These are phyloP conservation scores for Trichonephila clavata DNA, from an alignment of 1,140 invertebrate genomes.

Conservation along the genomic window DNA sequence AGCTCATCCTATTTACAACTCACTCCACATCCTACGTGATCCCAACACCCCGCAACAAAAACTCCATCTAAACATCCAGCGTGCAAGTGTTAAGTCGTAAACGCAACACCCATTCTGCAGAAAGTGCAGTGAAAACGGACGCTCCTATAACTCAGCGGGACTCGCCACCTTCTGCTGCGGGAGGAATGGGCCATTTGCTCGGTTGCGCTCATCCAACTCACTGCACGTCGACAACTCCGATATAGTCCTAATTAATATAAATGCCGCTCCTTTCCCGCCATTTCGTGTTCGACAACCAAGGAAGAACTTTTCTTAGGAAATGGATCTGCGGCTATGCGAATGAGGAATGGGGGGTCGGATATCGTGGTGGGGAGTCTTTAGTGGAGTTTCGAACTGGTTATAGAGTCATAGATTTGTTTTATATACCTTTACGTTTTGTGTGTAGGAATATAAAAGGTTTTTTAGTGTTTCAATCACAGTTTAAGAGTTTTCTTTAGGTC, in stretches of 20 bases:
- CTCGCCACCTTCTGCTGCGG: conserved; percentile 37
- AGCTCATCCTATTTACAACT: not conserved
- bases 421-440: no score
- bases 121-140: not conserved
- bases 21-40: conserved; percentile 2
- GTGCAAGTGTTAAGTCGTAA: not conserved
- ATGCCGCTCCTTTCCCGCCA: conserved; percentile 12
- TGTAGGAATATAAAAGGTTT: no score
- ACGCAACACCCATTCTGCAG: not conserved
- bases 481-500: no score
- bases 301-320: not conserved
- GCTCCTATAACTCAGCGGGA: conserved; percentile 44
- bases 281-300: conserved; percentile 6
- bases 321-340: not conserved
- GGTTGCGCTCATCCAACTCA: not conserved
- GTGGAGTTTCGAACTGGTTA: no score
- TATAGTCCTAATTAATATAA: conserved; percentile 59
- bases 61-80: not conserved
- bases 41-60: not conserved
- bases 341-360: not conserved
- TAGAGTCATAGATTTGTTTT: no score
- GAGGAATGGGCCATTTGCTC: conserved; percentile 63
- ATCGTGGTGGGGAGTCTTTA: no score
- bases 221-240: conserved; percentile 43
- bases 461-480: no score